Evolutionary conservation across 2,797 vertebrate species (phyloP).

Genomic region (Epinephelus malabaricus): DNA sequence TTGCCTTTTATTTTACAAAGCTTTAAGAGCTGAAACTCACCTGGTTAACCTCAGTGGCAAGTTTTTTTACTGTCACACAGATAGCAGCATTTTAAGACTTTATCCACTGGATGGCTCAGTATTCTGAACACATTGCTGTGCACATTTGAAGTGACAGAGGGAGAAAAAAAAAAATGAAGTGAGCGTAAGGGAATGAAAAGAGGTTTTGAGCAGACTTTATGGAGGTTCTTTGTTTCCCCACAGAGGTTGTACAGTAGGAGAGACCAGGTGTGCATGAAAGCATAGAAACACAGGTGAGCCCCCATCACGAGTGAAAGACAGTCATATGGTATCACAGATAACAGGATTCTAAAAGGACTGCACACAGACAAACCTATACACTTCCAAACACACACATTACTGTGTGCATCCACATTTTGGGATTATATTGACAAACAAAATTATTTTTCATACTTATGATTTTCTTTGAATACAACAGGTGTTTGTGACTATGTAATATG

Average conservation of each 20-base stretch:
- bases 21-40: background rate
- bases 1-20: conserved; percentile 9
- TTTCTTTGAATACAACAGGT: no score
- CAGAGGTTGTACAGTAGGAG: conserved; percentile 39
- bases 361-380: background rate
- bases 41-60: conserved; percentile 8
- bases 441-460: background rate
- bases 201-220: conserved; percentile 46
- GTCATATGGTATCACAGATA: conserved; percentile 16
- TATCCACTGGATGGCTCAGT: conserved; percentile 4
- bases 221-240: conserved; percentile 35
- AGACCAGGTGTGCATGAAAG: conserved; percentile 67
- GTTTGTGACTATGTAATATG: no score
- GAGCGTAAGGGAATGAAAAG: conserved; percentile 28
- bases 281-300: conserved; percentile 64
- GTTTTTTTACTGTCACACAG: conserved; percentile 19
- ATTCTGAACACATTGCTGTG: conserved; percentile 32
- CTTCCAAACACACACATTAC: background rate
- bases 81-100: background rate
- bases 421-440: background rate
- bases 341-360: background rate
- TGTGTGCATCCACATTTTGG: background rate
- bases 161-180: background rate
- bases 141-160: conserved; percentile 38
- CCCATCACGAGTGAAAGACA: conserved; percentile 35